Conservation (phyloP, 2,888 invertebrate genomes). For the Cybosia mesomella region DNA sequence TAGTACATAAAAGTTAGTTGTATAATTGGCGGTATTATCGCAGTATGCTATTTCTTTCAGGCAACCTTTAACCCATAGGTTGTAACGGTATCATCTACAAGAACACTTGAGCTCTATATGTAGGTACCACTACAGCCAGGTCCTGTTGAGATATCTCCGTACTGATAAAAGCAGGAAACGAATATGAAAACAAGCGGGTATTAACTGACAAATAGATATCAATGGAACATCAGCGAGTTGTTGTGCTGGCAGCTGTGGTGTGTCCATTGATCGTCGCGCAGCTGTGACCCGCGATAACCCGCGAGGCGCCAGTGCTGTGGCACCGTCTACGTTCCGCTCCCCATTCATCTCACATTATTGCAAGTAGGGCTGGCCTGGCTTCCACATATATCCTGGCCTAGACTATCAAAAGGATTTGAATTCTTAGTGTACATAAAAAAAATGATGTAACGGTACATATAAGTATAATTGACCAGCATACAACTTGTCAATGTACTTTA, state of each 20-base stretch:
- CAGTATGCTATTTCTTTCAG: not conserved
- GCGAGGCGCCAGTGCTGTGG: conserved; percentile 74
- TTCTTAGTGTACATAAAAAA: not conserved
- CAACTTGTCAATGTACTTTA: no score
- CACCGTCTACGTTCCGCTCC: conserved; percentile 60
- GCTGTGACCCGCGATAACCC: conserved; percentile 81
- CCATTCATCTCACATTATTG: conserved; percentile 72
- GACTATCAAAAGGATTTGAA: not conserved
- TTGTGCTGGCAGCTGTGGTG: conserved; percentile 58
- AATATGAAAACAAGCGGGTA: conserved; percentile 36
- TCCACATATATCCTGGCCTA: not conserved
- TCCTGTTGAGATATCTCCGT: conserved; percentile 38
- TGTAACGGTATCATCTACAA: conserved; percentile 7
- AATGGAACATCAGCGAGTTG: conserved; percentile 55
- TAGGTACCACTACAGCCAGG: conserved; percentile 28
- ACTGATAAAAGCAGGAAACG: conserved; percentile 48
- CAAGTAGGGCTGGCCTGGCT: conserved; percentile 29
- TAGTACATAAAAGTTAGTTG: no score
- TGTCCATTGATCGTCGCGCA: conserved; percentile 66
- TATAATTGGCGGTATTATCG: not conserved
- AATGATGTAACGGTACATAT: no score
- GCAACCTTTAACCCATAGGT: not conserved
- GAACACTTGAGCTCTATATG: conserved; percentile 2
- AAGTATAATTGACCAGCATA: no score
- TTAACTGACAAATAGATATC: conserved; percentile 56